Conservation (phyloP, 2,888 invertebrate genomes). For the Amiota mariae region DNA sequence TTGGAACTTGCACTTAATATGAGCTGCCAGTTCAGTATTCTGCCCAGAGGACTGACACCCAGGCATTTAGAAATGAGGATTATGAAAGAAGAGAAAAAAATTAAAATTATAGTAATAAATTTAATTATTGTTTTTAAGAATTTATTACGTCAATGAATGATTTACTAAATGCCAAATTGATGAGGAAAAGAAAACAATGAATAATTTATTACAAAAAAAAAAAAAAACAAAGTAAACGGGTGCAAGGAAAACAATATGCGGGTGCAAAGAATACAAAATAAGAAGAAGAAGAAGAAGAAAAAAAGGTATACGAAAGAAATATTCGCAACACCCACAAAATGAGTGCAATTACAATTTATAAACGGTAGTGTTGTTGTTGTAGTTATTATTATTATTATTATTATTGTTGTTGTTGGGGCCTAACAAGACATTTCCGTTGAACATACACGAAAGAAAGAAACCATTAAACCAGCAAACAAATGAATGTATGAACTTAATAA, state of each 20-base stretch:
- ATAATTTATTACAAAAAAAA: too few relatives aligned
- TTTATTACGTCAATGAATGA: too few relatives aligned
- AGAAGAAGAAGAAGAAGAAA: constrained; percentile 4
- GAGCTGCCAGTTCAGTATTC: too few relatives aligned
- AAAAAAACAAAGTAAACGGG: background rate
- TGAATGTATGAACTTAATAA: background rate
- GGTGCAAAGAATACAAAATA: constrained; percentile 8
- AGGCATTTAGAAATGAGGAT: too few relatives aligned
- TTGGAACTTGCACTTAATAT: too few relatives aligned
- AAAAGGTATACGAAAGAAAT: background rate
- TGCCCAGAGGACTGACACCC: too few relatives aligned
- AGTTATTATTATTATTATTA: background rate
- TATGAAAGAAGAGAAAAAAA: too few relatives aligned
- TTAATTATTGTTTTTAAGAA: too few relatives aligned
- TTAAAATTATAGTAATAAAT: too few relatives aligned
- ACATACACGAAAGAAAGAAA: constrained; percentile 22
- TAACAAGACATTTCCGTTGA: constrained; percentile 53
- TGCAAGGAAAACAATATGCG: background rate
- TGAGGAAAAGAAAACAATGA: too few relatives aligned
- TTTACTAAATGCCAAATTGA: too few relatives aligned
- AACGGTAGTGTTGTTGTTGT: background rate
- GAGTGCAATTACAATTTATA: constrained; percentile 3
- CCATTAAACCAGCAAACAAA: constrained; percentile 7
- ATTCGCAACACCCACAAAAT: constrained; percentile 25
- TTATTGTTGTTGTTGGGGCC: constrained; percentile 30